A percentile compares a stretch with the other conserved stretches of the same genome.
Conservation (phyloP, 2,797 vertebrate genomes). For the Ciconia nigra region DNA sequence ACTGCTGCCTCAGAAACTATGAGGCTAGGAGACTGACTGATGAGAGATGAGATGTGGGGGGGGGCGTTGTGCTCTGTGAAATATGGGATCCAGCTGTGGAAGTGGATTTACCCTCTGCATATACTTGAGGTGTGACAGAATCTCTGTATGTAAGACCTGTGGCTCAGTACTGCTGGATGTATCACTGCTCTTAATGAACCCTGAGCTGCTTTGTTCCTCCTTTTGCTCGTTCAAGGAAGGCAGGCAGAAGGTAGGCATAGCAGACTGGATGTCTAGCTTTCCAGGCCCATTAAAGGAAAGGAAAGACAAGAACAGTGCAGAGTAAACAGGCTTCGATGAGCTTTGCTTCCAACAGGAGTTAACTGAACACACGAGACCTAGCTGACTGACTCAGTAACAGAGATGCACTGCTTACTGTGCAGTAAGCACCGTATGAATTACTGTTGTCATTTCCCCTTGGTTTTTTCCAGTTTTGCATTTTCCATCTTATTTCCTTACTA, state of each 20-base stretch:
- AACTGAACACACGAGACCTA: not conserved
- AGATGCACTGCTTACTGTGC: not conserved
- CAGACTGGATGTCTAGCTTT: not conserved
- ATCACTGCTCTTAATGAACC: not conserved
- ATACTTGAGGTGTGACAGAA: not conserved
- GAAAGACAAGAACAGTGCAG: not conserved
- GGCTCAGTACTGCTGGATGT: not conserved
- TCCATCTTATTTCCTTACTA: not conserved
- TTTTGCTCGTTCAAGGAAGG: not conserved
- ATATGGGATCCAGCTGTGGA: not conserved
- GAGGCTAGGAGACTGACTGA: not conserved
- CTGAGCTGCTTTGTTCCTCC: not conserved
- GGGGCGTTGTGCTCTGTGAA: not conserved
- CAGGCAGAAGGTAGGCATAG: not conserved
- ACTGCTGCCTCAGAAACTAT: not conserved
- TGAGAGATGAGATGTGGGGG: not conserved
- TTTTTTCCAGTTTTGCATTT: not conserved
- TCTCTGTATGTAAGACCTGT: not conserved
- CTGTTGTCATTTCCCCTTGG: not conserved
- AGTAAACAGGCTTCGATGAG: not conserved
- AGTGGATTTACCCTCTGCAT: not conserved
- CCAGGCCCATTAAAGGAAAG: not conserved
- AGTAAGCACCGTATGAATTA: not conserved
- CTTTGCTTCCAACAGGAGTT: not conserved
- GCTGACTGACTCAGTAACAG: not conserved